Percentiles rank a stretch among this genome's conserved stretches.
These are phyloP conservation scores for Chrysolina haemoptera DNA, from an alignment of 2,888 invertebrate species.

Conservation along the genomic window DNA sequence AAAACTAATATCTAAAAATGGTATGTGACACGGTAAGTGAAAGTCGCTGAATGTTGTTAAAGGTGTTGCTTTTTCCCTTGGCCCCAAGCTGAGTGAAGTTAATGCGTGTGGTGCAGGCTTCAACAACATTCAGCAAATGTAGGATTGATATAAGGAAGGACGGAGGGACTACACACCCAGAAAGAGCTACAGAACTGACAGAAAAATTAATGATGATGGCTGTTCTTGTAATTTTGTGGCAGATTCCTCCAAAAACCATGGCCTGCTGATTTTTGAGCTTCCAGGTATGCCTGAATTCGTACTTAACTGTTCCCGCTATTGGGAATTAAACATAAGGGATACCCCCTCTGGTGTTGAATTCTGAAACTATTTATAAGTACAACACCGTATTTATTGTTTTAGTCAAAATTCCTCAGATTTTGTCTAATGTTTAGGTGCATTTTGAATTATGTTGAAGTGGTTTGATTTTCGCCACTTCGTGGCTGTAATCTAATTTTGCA, in stretches of 20 bases:
- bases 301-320: too few relatives aligned
- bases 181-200: constrained; percentile 58
- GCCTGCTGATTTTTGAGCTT: neutral
- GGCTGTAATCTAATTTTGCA: too few relatives aligned
- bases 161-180: constrained; percentile 62
- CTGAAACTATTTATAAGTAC: too few relatives aligned
- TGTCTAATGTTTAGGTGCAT: too few relatives aligned
- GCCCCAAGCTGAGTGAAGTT: constrained; percentile 67
- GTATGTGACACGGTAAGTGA: constrained; percentile 30
- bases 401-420: too few relatives aligned
- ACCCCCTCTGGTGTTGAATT: too few relatives aligned
- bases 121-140: constrained; percentile 67
- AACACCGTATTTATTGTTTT: too few relatives aligned
- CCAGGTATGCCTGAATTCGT: too few relatives aligned
- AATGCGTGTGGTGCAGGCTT: constrained; percentile 70
- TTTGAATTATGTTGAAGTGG: too few relatives aligned
- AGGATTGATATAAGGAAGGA: constrained; percentile 38
- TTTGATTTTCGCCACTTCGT: too few relatives aligned
- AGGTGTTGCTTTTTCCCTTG: constrained; percentile 66
- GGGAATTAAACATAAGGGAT: too few relatives aligned
- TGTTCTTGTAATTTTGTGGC: constrained; percentile 31
- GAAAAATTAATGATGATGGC: constrained; percentile 48
- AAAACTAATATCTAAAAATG: constrained; percentile 40
- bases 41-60: constrained; percentile 67
- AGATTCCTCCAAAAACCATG: constrained; percentile 47